These are phyloP conservation scores for Lochmaea crataegi DNA, from an alignment of 2,888 invertebrate genomes.

Conservation along the genomic window DNA sequence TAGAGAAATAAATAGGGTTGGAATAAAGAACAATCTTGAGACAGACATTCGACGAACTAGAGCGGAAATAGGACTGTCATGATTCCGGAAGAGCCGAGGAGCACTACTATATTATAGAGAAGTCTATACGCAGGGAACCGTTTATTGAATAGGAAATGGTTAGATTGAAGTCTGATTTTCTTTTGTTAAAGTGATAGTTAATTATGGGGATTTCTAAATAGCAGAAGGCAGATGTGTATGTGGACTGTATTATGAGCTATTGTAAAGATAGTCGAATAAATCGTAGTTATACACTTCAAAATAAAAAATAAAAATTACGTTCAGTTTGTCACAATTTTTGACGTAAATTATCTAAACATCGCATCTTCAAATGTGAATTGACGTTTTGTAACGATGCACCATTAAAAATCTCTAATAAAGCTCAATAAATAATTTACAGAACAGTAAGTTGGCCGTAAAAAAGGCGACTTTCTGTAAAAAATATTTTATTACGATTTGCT, in stretches of 20 bases:
- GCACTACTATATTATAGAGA: slow-evolving; percentile 46
- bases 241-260: not conserved
- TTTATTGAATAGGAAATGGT: slow-evolving; percentile 52
- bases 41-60: slow-evolving; percentile 55
- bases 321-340: no score
- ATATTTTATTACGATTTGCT: no score
- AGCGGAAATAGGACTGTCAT: slow-evolving; percentile 62
- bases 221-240: slow-evolving; percentile 16
- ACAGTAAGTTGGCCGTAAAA: no score
- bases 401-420: no score
- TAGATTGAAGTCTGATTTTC: slow-evolving; percentile 48
- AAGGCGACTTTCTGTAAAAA: no score
- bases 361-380: no score
- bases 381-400: no score
- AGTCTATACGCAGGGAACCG: slow-evolving; percentile 55
- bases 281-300: no score
- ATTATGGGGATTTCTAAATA: slow-evolving; percentile 8
- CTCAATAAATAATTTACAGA: no score
- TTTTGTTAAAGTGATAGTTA: slow-evolving; percentile 31
- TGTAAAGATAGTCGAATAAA: not conserved
- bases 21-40: slow-evolving; percentile 45
- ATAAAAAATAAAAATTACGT: no score
- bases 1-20: not conserved
- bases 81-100: slow-evolving; percentile 59
- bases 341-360: no score